Evolutionary conservation across 2,113 vertebrate genomes (phyloP).

Genomic region (Spea multiplicata): DNA sequence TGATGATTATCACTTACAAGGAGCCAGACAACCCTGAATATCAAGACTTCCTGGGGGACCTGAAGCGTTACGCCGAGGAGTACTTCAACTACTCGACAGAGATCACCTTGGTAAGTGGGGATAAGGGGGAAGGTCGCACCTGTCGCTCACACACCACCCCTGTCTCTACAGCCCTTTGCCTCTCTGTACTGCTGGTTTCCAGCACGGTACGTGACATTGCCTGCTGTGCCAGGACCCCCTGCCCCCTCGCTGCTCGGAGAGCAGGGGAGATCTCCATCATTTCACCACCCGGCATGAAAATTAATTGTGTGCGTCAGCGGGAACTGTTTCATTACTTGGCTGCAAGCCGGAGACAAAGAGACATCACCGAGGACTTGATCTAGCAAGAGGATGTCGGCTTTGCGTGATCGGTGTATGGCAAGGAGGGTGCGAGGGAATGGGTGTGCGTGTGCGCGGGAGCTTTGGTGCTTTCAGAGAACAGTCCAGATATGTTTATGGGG

Average conservation of each 20-base stretch:
- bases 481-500: background rate
- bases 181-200: background rate
- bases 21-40: slow-evolving; percentile 85
- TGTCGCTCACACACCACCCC: background rate
- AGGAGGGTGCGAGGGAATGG: background rate
- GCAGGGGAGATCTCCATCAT: background rate
- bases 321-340: slow-evolving; percentile 27
- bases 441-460: background rate
- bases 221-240: background rate
- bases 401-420: background rate
- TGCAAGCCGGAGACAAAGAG: slow-evolving; percentile 20
- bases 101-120: slow-evolving; percentile 77
- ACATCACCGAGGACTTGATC: slow-evolving; percentile 7
- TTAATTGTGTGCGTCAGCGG: slow-evolving; percentile 16
- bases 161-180: background rate
- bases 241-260: background rate
- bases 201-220: background rate
- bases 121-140: background rate
- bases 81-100: slow-evolving; percentile 83
- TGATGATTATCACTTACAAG: slow-evolving; percentile 88
- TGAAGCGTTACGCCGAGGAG: slow-evolving; percentile 65
- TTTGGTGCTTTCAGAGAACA: background rate
- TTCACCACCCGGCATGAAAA: background rate
- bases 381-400: background rate
- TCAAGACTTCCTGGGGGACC: slow-evolving; percentile 68